Evolutionary conservation across 2,888 invertebrate genomes (phyloP).

Genomic region (Litoditis marina): DNA sequence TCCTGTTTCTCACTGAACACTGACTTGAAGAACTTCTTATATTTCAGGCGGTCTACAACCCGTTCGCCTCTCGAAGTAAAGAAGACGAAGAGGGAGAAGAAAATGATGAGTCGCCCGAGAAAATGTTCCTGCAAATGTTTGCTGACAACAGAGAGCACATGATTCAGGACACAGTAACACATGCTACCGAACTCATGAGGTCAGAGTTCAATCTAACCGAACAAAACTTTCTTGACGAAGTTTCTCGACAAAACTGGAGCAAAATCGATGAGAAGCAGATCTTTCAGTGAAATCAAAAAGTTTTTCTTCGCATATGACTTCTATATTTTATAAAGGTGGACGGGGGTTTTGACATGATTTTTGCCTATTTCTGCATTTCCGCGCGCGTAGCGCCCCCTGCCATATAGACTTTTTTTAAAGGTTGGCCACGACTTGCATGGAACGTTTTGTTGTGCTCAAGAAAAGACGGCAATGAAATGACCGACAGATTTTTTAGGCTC

Average conservation of each 20-base stretch:
- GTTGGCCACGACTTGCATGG: too few relatives aligned
- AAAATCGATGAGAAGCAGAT: too few relatives aligned
- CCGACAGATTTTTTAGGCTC: slow-evolving; percentile 18
- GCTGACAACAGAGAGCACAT: slow-evolving; percentile 3
- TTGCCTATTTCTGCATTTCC: too few relatives aligned
- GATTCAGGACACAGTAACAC: slow-evolving; percentile 19
- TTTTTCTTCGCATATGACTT: too few relatives aligned
- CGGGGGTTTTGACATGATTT: too few relatives aligned
- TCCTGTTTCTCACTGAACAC: too few relatives aligned
- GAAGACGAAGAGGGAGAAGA: slow-evolving; percentile 23
- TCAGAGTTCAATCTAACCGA: neutral
- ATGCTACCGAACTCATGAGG: slow-evolving; percentile 17
- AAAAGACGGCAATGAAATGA: too few relatives aligned
- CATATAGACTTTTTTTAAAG: too few relatives aligned
- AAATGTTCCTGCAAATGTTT: slow-evolving; percentile 7
- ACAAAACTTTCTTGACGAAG: neutral
- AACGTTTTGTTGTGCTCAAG: too few relatives aligned
- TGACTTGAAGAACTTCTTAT: neutral
- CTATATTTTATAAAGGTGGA: neutral
- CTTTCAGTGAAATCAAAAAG: too few relatives aligned
- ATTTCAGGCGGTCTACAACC: slow-evolving; percentile 33
- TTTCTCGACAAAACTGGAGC: neutral
- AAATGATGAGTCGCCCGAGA: neutral
- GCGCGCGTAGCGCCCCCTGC: too few relatives aligned
- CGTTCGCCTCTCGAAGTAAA: slow-evolving; percentile 28